phyloP scores from a whole-genome alignment of 2,888 invertebrate genomes.

The Brenthis hecate region DNA sequence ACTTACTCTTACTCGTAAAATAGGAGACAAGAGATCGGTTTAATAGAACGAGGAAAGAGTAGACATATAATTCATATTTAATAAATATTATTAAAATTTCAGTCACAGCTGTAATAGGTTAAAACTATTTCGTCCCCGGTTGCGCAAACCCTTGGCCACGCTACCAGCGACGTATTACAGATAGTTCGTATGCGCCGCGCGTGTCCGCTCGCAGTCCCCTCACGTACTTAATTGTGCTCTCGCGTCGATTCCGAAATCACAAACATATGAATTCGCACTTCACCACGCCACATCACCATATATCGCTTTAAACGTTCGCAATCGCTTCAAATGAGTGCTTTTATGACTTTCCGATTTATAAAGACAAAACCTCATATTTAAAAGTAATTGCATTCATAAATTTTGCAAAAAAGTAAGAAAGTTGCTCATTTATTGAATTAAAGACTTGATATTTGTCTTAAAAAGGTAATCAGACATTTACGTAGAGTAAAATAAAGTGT shows the following conservation, averaged over 20 bases:
- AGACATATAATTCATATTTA: no score
- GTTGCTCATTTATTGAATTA: not conserved
- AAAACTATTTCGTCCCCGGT: not conserved
- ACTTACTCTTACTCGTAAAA: no score
- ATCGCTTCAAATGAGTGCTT: conserved; percentile 10
- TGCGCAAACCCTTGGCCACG: not conserved
- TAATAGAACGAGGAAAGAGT: no score
- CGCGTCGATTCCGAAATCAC: conserved; percentile 28
- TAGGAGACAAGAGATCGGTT: no score
- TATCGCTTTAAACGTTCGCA: conserved; percentile 12
- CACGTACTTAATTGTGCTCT: conserved; percentile 66
- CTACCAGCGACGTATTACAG: conserved; percentile 36
- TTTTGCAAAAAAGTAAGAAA: not conserved
- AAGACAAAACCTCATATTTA: not conserved
- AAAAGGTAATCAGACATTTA: conserved; percentile 4
- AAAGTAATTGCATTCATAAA: conserved; percentile 12
- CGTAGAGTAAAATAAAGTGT: not conserved
- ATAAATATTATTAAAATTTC: no score
- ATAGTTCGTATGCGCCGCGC: conserved; percentile 44
- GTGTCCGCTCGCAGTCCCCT: conserved; percentile 47
- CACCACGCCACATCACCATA: conserved; percentile 37
- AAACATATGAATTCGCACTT: conserved; percentile 48
- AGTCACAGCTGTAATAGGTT: not conserved
- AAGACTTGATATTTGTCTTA: conserved; percentile 1
- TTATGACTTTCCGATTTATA: conserved; percentile 16